A percentile compares a stretch with the other conserved stretches of the same genome.
phyloP scores from a whole-genome alignment of 2,888 invertebrate genomes.

The Steromphala cineraria region DNA sequence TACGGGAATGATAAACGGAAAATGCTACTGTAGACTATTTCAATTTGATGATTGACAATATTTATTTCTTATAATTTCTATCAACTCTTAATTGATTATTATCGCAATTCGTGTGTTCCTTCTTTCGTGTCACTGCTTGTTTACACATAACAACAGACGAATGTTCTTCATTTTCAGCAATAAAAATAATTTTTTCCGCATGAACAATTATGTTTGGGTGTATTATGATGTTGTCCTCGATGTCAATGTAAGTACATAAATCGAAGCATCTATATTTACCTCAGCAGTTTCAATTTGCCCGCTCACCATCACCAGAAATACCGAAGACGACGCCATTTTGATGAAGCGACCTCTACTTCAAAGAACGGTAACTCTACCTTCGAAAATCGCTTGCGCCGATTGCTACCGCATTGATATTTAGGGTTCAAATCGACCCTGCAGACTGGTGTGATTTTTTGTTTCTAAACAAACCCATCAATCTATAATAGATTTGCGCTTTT shows the following conservation, averaged over 20 bases:
- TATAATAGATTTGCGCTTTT: no score
- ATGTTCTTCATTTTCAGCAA: neutral
- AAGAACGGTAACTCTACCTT: no score
- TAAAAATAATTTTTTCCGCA: neutral
- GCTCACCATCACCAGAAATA: slow-evolving; percentile 69
- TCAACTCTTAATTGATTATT: no score
- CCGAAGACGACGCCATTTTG: slow-evolving; percentile 65
- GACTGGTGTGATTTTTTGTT: no score
- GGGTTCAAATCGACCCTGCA: no score
- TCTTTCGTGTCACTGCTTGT: neutral
- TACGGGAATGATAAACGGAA: no score
- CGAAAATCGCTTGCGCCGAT: no score
- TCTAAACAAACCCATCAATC: no score
- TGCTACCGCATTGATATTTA: no score
- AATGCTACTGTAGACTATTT: no score
- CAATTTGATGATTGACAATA: no score
- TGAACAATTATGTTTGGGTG: neutral
- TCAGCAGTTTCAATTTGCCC: slow-evolving; percentile 72
- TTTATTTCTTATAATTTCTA: no score
- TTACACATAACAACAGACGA: slow-evolving; percentile 26
- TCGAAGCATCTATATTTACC: slow-evolving; percentile 44
- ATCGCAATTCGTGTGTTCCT: neutral
- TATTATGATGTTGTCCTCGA: neutral
- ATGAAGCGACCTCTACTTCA: neutral
- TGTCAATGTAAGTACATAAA: neutral